A percentile compares a stretch with the other conserved stretches of the same genome.
Conservation (phyloP, 2,113 vertebrate species). For the Actinemys pallida region DNA sequence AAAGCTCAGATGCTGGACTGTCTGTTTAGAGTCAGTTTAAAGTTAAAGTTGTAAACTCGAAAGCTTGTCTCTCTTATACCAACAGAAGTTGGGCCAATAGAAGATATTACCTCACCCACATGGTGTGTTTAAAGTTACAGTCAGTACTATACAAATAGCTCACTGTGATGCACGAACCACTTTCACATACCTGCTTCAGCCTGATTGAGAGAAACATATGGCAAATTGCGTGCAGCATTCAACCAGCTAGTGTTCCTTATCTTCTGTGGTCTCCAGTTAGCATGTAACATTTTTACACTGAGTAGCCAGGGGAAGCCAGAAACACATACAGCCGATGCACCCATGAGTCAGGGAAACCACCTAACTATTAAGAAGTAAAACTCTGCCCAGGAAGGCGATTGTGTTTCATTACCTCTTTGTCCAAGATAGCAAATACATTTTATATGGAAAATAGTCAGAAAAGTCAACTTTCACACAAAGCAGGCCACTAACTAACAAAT, state of each 20-base stretch:
- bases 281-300: fast-evolving
- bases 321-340: background rate
- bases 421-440: background rate
- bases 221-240: background rate
- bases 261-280: background rate
- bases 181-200: background rate
- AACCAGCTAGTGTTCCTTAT: background rate
- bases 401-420: background rate
- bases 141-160: background rate
- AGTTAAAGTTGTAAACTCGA: background rate
- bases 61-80: background rate
- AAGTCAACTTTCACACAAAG: background rate
- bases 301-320: background rate
- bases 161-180: fast-evolving
- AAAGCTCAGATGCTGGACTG: background rate
- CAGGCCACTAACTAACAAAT: background rate
- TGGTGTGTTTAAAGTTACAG: background rate
- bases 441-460: background rate
- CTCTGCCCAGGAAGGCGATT: background rate
- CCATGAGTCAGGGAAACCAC: background rate
- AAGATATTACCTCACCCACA: background rate
- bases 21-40: background rate
- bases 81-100: background rate
- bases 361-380: background rate
- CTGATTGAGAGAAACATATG: background rate